Evolutionary conservation across 64 coral and sea anemone genomes (phyloP).

Genomic region (Stichodactyla mertensii): DNA sequence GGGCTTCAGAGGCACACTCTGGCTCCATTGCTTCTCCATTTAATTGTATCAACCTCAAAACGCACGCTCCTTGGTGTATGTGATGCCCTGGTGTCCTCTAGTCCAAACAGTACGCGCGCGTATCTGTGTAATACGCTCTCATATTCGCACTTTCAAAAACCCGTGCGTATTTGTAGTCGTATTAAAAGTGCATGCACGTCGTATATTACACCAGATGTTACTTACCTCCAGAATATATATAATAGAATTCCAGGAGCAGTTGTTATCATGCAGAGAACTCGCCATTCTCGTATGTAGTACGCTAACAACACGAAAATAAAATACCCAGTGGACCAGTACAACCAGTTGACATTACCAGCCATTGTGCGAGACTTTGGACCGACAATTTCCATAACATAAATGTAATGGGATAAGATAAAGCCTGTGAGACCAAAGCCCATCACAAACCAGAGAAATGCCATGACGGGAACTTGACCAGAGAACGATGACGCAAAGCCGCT

Average conservation of each 20-base stretch:
- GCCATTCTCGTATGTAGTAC: slow-evolving; percentile 17
- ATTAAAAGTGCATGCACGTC: not conserved
- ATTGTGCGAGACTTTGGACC: slow-evolving; percentile 3
- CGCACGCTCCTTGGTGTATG: too few relatives aligned
- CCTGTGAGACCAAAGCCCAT: not conserved
- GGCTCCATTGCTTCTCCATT: too few relatives aligned
- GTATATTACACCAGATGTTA: not conserved
- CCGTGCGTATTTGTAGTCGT: too few relatives aligned
- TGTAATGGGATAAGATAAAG: not conserved
- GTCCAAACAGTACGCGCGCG: too few relatives aligned
- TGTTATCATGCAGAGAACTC: not conserved
- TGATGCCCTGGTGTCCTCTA: too few relatives aligned
- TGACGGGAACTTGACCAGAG: not conserved
- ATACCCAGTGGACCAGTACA: not conserved
- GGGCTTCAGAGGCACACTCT: too few relatives aligned
- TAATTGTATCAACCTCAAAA: too few relatives aligned
- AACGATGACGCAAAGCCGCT: not conserved
- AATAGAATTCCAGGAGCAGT: not conserved
- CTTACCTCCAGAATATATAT: slow-evolving; percentile 3
- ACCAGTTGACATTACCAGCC: not conserved
- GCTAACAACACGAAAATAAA: not conserved
- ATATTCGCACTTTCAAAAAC: too few relatives aligned
- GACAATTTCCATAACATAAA: slow-evolving; percentile 7
- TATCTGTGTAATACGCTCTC: too few relatives aligned
- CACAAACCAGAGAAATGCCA: not conserved